Evolutionary conservation across 2,113 vertebrate genomes (phyloP).

Genomic region (Egretta garzetta): DNA sequence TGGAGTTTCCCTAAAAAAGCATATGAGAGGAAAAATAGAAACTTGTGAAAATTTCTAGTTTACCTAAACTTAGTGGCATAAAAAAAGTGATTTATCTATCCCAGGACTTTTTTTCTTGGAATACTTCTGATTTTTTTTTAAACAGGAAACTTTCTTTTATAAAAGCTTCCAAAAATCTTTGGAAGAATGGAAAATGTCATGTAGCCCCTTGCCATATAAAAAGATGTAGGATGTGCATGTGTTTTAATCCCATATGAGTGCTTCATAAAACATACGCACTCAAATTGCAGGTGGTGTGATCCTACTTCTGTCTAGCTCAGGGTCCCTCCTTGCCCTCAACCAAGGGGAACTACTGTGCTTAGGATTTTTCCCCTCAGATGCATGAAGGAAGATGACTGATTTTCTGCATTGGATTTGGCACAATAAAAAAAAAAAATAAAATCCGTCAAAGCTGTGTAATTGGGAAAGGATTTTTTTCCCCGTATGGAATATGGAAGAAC

Average conservation of each 20-base stretch:
- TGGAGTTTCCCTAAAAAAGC: not conserved
- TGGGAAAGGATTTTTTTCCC: not conserved
- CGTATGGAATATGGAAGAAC: not conserved
- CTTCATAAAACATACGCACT: fast-evolving
- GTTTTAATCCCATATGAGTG: not conserved
- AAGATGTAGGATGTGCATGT: not conserved
- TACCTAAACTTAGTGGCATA: not conserved
- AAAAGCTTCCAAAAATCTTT: not conserved
- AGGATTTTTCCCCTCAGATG: not conserved
- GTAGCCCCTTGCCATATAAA: not conserved
- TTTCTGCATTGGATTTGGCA: not conserved
- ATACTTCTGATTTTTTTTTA: not conserved
- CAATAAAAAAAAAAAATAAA: not conserved
- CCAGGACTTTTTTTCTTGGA: not conserved
- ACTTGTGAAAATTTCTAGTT: not conserved
- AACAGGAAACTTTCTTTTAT: not conserved
- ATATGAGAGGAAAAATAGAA: not conserved
- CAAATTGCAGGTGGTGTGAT: not conserved
- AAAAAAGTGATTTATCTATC: not conserved
- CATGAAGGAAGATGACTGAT: not conserved
- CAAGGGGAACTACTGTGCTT: not conserved
- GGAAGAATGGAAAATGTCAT: not conserved
- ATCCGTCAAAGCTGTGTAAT: not conserved
- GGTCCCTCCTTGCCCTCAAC: not conserved
- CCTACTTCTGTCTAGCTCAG: not conserved